Base-by-base conservation (phyloP, 2,113 vertebrate genomes). In the Dicrurus megarhynchus region DNA sequence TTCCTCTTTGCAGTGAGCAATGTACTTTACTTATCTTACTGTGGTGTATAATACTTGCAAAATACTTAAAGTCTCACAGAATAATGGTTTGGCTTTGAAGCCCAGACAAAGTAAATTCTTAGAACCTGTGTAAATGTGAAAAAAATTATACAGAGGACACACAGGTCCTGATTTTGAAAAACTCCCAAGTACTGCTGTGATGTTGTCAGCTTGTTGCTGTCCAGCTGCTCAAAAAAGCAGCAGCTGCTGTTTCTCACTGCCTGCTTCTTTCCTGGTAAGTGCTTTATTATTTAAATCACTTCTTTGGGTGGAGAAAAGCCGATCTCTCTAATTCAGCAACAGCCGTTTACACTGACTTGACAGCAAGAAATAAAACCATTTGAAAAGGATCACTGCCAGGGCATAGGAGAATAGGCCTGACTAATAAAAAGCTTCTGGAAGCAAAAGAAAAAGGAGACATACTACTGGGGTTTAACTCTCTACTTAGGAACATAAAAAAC, bases 291-390 rank as follows among this genome's bases (percentile, higher is more conserved):
- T 93, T 81, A 70, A 97, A 97, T 84, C 63, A 52, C 73, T 89
- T 76, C 67, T 94, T 90, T 60, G 70, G 67, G 50, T 87, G 46
- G 79, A 97, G 94, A 84, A 93, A 92, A 93, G 44, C 78, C 94
- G 46, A 73, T 83, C 50, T 82, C 78, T 96, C 76, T 81, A 60
- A 83, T 91, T 97, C 85, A 84, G 79, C 42, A 94, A 11, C 75
- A 93, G 63, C 79, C 46, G 0, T 96, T 71, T 74, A 33, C 77
- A 67, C 64, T 68, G 76, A 76, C 87, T 80, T 91, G 91, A 84
- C 90, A 97, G 68, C 63, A 82, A 95, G 94, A 96, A 90, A 47
- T 92, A 90, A 93, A 94, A 79, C 75, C 76, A 77, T 81, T 84
- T 90, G 50, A 81, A 95, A 95, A 82, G 74, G 60, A 77, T 73